phyloP scores from a whole-genome alignment of 1,140 invertebrate species.

The Vollenhovia emeryi region DNA sequence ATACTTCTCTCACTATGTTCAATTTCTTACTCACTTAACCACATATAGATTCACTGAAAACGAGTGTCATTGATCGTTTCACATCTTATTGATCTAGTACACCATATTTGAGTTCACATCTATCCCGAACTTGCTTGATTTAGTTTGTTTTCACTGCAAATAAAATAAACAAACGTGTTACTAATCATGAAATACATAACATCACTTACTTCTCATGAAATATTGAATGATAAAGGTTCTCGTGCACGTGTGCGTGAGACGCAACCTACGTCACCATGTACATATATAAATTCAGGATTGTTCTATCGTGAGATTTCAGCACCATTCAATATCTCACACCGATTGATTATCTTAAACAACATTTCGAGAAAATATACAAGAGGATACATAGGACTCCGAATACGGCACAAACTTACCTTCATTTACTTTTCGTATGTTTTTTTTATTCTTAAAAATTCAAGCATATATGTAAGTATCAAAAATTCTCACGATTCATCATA shows the following conservation, averaged over 20 bases:
- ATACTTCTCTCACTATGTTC: conserved; percentile 31
- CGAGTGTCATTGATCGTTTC: conserved; percentile 42
- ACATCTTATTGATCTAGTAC: conserved; percentile 66
- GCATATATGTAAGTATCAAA: conserved; percentile 10
- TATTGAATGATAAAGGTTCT: conserved; percentile 40
- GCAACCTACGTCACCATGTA: neutral
- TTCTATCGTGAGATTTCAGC: neutral
- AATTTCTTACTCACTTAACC: conserved; percentile 61
- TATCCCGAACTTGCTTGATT: conserved; percentile 65
- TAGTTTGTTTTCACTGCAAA: conserved; percentile 82
- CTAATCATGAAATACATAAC: neutral
- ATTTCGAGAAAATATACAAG: conserved; percentile 56
- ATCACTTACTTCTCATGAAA: neutral
- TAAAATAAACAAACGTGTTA: conserved; percentile 34
- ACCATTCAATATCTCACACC: neutral
- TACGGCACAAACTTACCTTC: conserved; percentile 77
- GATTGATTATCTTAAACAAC: neutral
- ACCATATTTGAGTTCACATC: conserved; percentile 77
- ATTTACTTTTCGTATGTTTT: conserved; percentile 5
- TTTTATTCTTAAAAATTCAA: conserved; percentile 22
- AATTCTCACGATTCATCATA: neutral
- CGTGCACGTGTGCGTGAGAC: neutral
- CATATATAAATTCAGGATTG: neutral
- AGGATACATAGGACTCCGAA: conserved; percentile 74
- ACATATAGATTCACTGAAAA: conserved; percentile 53